A percentile compares a stretch with the other conserved stretches of the same genome.
These are phyloP conservation scores for Coregonus ussuriensis DNA, from an alignment of 2,797 vertebrate genomes.

Conservation along the genomic window DNA sequence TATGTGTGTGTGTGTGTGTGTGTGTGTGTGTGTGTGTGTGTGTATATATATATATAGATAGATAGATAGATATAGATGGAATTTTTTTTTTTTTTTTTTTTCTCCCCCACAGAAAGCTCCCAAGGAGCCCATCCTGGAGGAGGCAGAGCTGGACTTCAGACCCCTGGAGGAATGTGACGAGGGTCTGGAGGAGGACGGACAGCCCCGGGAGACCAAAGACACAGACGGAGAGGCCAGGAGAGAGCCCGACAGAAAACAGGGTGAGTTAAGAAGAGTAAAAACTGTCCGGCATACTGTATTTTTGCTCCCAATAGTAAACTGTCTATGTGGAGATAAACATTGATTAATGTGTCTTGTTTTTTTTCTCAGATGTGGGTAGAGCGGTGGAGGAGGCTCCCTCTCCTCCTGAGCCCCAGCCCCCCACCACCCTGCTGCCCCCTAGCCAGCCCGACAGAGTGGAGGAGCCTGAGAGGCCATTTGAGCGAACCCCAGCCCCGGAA, in stretches of 20 bases:
- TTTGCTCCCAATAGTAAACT: too few relatives aligned
- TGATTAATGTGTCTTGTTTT: neutral
- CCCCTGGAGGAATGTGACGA: conserved; percentile 87
- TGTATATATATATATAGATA: neutral
- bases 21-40: too few relatives aligned
- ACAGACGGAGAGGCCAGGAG: conserved; percentile 75
- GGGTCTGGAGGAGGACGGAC: conserved; percentile 83
- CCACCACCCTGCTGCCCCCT: conserved; percentile 63
- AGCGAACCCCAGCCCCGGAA: conserved; percentile 56
- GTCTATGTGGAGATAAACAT: neutral
- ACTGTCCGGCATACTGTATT: neutral
- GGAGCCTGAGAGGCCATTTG: conserved; percentile 40
- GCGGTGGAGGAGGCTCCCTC: conserved; percentile 67
- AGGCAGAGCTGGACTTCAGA: conserved; percentile 94
- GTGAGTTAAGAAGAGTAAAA: conserved; percentile 40
- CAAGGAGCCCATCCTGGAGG: conserved; percentile 96
- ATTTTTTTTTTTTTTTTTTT: too few relatives aligned
- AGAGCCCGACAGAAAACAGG: conserved; percentile 75
- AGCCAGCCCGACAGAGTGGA: conserved; percentile 61
- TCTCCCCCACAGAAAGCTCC: conserved; percentile 84
- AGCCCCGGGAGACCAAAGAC: conserved; percentile 90
- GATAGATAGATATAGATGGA: neutral
- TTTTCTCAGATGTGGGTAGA: conserved; percentile 56
- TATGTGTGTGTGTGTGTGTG: too few relatives aligned
- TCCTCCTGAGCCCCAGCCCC: conserved; percentile 63